Percentiles rank a stretch among this genome's conserved stretches.
Conservation (phyloP, 2,113 vertebrate genomes). For the Phylloscopus trochilus region DNA sequence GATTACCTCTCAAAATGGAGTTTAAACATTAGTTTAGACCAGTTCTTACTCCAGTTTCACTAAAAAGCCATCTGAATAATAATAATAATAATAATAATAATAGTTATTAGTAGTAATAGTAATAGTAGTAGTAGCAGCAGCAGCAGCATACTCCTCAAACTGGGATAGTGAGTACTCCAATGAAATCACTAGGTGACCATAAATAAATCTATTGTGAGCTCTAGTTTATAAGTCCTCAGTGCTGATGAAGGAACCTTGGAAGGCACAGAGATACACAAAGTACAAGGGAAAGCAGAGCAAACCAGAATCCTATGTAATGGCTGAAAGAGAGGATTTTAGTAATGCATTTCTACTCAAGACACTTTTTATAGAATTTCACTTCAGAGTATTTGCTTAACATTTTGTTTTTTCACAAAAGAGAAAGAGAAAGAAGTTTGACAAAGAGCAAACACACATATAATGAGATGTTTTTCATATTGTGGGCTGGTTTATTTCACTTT, state of each 20-base stretch:
- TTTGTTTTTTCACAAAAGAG: neutral
- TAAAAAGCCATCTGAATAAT: neutral
- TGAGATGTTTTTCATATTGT: neutral
- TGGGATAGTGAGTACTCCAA: neutral
- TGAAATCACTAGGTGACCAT: neutral
- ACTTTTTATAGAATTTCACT: neutral
- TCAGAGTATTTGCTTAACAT: neutral
- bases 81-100: neutral
- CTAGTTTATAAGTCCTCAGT: neutral
- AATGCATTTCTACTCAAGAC: neutral
- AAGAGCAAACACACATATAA: neutral
- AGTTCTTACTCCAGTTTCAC: neutral
- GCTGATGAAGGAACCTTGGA: neutral
- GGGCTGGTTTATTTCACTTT: neutral
- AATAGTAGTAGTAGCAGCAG: too few species aligned
- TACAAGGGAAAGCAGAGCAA: neutral
- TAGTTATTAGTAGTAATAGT: too few species aligned
- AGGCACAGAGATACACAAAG: neutral
- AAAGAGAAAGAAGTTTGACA: neutral
- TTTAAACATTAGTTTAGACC: neutral
- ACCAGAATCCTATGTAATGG: neutral
- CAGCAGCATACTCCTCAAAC: neutral
- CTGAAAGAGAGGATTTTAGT: neutral
- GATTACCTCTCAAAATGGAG: neutral
- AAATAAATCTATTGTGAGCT: neutral